Conservation (phyloP, 2,113 vertebrate species). For the Amphilophus citrinellus region DNA sequence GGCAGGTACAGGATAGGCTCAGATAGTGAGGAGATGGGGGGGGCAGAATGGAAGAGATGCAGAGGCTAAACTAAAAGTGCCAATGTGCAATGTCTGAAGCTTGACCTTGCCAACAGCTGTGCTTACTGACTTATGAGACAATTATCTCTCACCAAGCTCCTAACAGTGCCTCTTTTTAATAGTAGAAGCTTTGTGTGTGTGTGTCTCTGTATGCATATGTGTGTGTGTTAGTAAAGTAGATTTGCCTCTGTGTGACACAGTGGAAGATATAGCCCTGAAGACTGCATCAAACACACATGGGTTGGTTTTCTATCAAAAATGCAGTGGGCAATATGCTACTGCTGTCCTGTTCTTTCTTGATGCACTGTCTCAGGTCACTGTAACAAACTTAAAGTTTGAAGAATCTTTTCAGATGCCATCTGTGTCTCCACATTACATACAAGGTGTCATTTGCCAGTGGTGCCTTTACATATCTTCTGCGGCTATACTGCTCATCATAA, state of each 20-base stretch:
- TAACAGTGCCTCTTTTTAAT: slow-evolving; percentile 67
- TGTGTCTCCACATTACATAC: no score
- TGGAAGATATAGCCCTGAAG: slow-evolving; percentile 44
- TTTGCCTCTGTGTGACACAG: slow-evolving; percentile 40
- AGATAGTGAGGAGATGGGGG: slow-evolving; percentile 1
- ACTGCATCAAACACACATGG: slow-evolving; percentile 61
- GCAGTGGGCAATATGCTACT: background rate
- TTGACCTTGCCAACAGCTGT: slow-evolving; percentile 83
- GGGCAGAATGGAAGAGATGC: slow-evolving; percentile 36
- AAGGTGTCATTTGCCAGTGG: no score
- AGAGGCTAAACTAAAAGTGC: slow-evolving; percentile 39
- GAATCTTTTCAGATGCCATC: no score
- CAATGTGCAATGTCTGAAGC: slow-evolving; percentile 69
- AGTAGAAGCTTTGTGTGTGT: slow-evolving; percentile 55
- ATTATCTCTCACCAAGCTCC: slow-evolving; percentile 73
- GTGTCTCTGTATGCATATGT: background rate
- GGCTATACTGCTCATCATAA: no score
- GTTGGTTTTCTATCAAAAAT: slow-evolving; percentile 46
- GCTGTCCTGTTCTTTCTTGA: background rate
- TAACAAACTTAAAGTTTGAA: background rate
- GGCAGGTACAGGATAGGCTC: slow-evolving; percentile 53
- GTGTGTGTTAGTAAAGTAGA: background rate
- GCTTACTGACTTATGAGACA: slow-evolving; percentile 82
- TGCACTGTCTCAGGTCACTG: background rate
- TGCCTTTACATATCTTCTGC: no score